These are phyloP conservation scores for Piezodorus guildinii DNA, from an alignment of 1,140 invertebrate species.

Conservation along the genomic window DNA sequence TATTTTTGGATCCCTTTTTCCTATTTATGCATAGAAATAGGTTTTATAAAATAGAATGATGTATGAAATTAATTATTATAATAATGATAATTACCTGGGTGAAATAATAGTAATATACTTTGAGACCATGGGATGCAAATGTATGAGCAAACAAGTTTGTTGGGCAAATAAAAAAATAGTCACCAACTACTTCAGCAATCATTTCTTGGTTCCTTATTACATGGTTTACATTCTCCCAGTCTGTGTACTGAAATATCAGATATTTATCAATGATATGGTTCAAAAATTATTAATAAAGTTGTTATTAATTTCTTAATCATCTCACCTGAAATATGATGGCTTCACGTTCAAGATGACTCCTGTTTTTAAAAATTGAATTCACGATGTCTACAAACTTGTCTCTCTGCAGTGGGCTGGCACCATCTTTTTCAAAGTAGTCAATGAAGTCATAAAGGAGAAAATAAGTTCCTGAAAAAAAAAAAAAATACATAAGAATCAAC, in stretches of 20 bases:
- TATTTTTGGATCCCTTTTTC: too few relatives aligned
- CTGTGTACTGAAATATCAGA: conserved; percentile 62
- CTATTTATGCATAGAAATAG: too few relatives aligned
- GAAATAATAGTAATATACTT: conserved; percentile 88
- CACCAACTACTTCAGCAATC: conserved; percentile 77
- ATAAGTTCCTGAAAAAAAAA: conserved; percentile 60
- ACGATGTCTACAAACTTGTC: conserved; percentile 77
- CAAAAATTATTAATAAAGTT: not conserved
- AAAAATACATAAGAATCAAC: too few relatives aligned
- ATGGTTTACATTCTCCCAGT: conserved; percentile 76
- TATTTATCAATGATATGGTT: not conserved
- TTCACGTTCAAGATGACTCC: conserved; percentile 66
- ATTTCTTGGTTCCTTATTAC: conserved; percentile 69
- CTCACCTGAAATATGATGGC: conserved; percentile 81
- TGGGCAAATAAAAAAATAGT: conserved; percentile 89
- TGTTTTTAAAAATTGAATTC: conserved; percentile 77
- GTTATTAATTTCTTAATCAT: not conserved
- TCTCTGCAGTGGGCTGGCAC: conserved; percentile 60
- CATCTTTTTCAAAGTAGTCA: conserved; percentile 77
- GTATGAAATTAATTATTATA: too few relatives aligned
- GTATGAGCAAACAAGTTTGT: conserved; percentile 79
- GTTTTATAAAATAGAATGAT: too few relatives aligned
- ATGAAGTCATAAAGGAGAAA: conserved; percentile 85
- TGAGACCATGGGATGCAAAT: conserved; percentile 64
- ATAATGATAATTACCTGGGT: conserved; percentile 55